A percentile compares a stretch with the other conserved stretches of the same genome.
Evolutionary conservation across 2,888 invertebrate species (phyloP).

Genomic region (Conchocele bisecta): DNA sequence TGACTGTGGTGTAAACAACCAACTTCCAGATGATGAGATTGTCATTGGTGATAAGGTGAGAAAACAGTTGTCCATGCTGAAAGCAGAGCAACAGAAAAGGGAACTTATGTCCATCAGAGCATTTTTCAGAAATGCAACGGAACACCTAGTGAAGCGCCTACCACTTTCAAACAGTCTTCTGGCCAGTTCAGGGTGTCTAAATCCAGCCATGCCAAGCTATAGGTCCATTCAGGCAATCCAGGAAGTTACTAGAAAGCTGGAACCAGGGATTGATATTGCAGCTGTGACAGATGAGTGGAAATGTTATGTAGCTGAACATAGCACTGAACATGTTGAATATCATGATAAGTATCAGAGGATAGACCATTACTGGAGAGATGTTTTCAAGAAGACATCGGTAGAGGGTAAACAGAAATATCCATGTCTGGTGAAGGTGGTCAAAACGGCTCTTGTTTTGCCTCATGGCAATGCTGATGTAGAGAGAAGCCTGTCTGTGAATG

Average conservation of each 20-base stretch:
- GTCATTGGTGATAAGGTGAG: slow-evolving; percentile 21
- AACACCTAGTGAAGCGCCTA: neutral
- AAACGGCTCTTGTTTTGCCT: slow-evolving; percentile 31
- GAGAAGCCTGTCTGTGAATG: slow-evolving; percentile 12
- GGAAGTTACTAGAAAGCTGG: neutral
- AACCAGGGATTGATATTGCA: neutral
- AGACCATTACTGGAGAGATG: slow-evolving; percentile 4
- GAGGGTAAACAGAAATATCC: neutral
- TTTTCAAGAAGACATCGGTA: neutral
- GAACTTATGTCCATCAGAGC: neutral
- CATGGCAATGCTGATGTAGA: slow-evolving; percentile 47
- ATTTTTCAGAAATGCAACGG: neutral
- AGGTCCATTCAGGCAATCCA: no score
- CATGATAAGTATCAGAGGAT: neutral
- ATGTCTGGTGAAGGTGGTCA: neutral
- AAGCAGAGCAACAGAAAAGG: neutral
- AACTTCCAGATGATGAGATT: slow-evolving; percentile 26
- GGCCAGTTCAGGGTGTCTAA: neutral
- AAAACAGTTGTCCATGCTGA: slow-evolving; percentile 16
- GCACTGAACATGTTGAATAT: no score
- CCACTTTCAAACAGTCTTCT: neutral
- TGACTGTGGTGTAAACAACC: slow-evolving; percentile 11
- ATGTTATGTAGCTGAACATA: neutral
- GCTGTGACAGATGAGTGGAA: slow-evolving; percentile 1
- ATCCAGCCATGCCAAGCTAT: no score